Percentiles rank a stretch among this genome's conserved stretches.
These are phyloP conservation scores for Rotaria magnacalcarata DNA, from an alignment of 2,888 invertebrate genomes.

Conservation along the genomic window DNA sequence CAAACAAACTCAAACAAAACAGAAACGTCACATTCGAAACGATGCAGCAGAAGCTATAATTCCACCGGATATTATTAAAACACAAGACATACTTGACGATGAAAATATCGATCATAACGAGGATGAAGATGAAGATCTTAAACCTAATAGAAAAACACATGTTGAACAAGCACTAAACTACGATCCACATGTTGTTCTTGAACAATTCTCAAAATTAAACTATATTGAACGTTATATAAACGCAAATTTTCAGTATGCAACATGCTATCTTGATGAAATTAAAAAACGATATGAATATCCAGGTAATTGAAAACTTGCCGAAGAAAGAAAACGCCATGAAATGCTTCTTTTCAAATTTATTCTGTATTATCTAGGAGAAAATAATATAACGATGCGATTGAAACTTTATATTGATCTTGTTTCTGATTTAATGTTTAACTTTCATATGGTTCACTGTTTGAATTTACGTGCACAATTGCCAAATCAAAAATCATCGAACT, in stretches of 20 bases:
- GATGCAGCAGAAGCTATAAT: background rate
- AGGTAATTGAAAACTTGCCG: background rate
- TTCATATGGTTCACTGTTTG: constrained; percentile 30
- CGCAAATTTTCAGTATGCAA: constrained; percentile 2
- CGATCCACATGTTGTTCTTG: constrained; percentile 1
- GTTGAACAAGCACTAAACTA: background rate
- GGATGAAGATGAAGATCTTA: background rate
- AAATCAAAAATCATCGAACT: background rate
- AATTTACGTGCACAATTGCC: constrained; percentile 12
- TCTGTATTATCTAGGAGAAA: background rate
- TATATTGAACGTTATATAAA: constrained; percentile 18
- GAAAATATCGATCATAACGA: background rate
- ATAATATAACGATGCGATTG: background rate
- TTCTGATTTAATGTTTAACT: constrained; percentile 32
- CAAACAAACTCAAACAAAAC: background rate
- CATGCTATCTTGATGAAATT: background rate
- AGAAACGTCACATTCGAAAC: background rate
- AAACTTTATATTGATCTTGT: constrained; percentile 24
- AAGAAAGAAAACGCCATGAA: background rate
- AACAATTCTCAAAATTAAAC: background rate
- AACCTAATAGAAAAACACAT: background rate
- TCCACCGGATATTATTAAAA: constrained; percentile 25
- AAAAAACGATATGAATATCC: background rate
- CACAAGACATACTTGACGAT: background rate
- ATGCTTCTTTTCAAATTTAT: too few relatives aligned